These are phyloP conservation scores for Eupithecia dodoneata DNA, from an alignment of 2,888 invertebrate genomes.

Conservation along the genomic window DNA sequence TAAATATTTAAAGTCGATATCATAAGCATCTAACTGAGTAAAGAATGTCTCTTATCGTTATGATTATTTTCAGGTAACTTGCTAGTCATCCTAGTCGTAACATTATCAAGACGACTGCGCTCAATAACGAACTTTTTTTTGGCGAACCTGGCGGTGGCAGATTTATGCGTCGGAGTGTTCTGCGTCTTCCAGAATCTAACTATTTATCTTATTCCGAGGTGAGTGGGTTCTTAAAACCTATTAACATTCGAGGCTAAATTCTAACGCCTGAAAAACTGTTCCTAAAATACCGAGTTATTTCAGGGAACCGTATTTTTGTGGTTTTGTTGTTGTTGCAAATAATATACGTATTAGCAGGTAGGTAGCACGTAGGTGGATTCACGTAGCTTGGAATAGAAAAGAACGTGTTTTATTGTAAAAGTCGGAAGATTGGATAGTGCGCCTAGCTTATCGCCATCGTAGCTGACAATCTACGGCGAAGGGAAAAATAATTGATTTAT, in stretches of 20 bases:
- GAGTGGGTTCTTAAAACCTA: conserved; percentile 54
- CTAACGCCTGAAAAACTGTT: conserved; percentile 22
- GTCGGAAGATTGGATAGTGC: background rate
- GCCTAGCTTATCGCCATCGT: background rate
- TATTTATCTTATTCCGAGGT: conserved; percentile 91
- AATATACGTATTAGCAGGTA: background rate
- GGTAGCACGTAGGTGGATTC: background rate
- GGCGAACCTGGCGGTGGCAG: conserved; percentile 95
- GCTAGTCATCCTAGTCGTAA: conserved; percentile 93
- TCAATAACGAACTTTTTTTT: conserved; percentile 96
- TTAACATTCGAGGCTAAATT: conserved; percentile 20
- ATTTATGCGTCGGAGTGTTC: conserved; percentile 96
- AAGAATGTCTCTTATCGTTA: background rate
- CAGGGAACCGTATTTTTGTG: background rate
- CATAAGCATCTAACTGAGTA: background rate
- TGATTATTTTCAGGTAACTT: conserved; percentile 89
- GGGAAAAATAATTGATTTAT: background rate
- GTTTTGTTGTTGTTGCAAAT: background rate
- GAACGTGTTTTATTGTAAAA: background rate
- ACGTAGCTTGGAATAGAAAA: background rate
- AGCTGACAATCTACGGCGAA: background rate
- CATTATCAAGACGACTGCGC: conserved; percentile 90
- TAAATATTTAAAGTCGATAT: background rate
- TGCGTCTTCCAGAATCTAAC: conserved; percentile 95
- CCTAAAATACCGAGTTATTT: background rate